Conservation (phyloP, 2,797 vertebrate genomes). For the Sebastes diploproa region DNA sequence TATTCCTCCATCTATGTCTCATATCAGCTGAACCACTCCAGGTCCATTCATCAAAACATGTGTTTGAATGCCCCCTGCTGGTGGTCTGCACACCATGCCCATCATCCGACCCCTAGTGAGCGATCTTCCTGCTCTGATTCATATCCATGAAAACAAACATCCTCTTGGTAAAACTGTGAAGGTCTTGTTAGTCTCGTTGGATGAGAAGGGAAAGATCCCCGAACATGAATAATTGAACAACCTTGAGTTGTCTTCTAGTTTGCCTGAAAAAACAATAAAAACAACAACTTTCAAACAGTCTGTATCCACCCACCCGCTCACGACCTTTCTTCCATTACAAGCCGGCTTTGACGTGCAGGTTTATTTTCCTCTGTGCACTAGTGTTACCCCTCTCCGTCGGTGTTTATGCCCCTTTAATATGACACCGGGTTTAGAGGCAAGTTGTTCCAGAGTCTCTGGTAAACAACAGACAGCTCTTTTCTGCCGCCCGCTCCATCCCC, state of each 20-base stretch:
- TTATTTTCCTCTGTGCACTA: not conserved
- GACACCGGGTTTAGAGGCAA: constrained; percentile 23
- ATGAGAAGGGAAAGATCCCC: constrained; percentile 42
- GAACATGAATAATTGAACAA: constrained; percentile 66
- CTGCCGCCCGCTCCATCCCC: constrained; percentile 23
- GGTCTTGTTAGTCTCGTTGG: constrained; percentile 60
- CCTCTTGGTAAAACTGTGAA: constrained; percentile 43
- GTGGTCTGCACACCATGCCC: not conserved
- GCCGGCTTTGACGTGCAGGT: constrained; percentile 25
- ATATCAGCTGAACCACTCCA: not conserved
- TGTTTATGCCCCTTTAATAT: not conserved
- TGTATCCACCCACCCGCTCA: constrained; percentile 3
- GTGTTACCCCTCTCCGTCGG: not conserved
- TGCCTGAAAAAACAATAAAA: not conserved
- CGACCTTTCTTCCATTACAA: constrained; percentile 17
- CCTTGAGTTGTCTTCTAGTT: constrained; percentile 48
- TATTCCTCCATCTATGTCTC: not conserved
- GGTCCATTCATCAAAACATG: not conserved
- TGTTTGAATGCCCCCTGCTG: constrained; percentile 45
- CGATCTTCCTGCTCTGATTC: constrained; percentile 22
- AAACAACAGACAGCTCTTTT: constrained; percentile 45
- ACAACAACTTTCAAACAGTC: constrained; percentile 29
- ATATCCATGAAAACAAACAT: constrained; percentile 56
- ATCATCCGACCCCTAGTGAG: constrained; percentile 8
- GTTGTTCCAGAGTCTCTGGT: constrained; percentile 17